Conservation (phyloP, 2,113 vertebrate species). For the Speoplatyrhinus poulsoni region DNA sequence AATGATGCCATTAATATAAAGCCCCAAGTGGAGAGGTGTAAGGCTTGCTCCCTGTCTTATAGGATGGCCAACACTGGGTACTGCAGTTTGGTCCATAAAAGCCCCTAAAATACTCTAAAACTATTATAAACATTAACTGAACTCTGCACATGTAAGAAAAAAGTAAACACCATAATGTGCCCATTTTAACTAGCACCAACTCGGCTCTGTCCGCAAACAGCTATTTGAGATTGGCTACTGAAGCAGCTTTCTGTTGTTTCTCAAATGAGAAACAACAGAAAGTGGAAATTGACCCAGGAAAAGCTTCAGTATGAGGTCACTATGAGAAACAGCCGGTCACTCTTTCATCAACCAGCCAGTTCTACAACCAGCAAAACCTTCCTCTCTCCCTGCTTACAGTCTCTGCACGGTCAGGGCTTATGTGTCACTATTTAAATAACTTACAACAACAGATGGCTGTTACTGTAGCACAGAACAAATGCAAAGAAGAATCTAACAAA, state of each 20-base stretch:
- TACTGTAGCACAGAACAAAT: slow-evolving; percentile 10
- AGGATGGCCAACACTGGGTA: no score
- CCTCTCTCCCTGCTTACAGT: slow-evolving; percentile 29
- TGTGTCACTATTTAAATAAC: slow-evolving; percentile 44
- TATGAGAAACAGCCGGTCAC: slow-evolving; percentile 25
- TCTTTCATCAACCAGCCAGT: slow-evolving; percentile 44
- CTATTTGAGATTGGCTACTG: slow-evolving; percentile 11
- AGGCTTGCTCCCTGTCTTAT: no score
- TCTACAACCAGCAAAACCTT: slow-evolving; percentile 41
- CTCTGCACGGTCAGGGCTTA: slow-evolving; percentile 37
- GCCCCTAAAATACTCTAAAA: no score
- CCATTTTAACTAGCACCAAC: not conserved
- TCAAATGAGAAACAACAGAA: slow-evolving; percentile 59
- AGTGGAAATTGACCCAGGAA: slow-evolving; percentile 45
- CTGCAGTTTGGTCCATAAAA: no score
- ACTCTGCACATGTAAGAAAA: no score
- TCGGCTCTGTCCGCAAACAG: slow-evolving; percentile 11
- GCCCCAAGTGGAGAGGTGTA: no score
- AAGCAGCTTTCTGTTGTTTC: no score
- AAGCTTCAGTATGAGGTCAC: slow-evolving; percentile 30
- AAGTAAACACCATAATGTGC: no score
- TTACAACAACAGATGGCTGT: slow-evolving; percentile 40
- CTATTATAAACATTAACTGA: no score
- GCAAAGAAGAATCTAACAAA: slow-evolving; percentile 19
- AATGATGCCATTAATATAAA: no score